Evolutionary conservation across 2,888 invertebrate genomes (phyloP), one percentile per base, ranked within the genome.

Genomic region (Eueremaeus valkanovi): DNA sequence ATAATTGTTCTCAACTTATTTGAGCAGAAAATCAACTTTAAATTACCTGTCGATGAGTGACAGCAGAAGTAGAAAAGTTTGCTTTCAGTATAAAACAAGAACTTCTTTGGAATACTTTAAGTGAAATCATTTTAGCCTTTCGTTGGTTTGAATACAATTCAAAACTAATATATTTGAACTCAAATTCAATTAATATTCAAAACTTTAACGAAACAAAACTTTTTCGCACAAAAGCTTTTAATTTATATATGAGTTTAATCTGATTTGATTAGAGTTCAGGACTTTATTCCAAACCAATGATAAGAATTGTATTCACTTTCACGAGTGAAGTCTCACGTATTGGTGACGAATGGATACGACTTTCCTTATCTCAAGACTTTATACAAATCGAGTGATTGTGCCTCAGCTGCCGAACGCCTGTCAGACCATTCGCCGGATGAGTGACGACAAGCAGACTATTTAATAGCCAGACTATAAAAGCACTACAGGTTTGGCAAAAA

Each of bases 101-200:
- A 68, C 16, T 68, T 33, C 27, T 68, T 42, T 68, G 68, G 21
- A 68, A 21, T 9, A 68, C 68, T 68, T 68, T 68, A 42, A 68
- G 36, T 42, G 40, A 40, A 27, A 68, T 42, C 68, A 68, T 68
- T 68, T 68, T 68, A 16, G 18, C 3, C 18, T 18, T 33, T 11
- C 5, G 5, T 36, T 36, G 16, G 18, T 21, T 51, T 21, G 21
- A 51, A n/a, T 51, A 18, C 21, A 21, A 51, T 11, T 36, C 5
- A 51, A 51, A 21, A 24, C 6, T 27, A 58, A 27, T 27, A 2
- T 24, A 58, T 24, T 8, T 58, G 21, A 58, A 58, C 27, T 51
- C 21, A n/a, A 21, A 36, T 8, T 36, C 6, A 36, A 36, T 36
- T 36, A 11, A 8, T 11, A 36, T 36, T 36, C 36, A 36, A 36